phyloP scores from a whole-genome alignment of 2,888 invertebrate species.

The Lissocephala sabroskyi region DNA sequence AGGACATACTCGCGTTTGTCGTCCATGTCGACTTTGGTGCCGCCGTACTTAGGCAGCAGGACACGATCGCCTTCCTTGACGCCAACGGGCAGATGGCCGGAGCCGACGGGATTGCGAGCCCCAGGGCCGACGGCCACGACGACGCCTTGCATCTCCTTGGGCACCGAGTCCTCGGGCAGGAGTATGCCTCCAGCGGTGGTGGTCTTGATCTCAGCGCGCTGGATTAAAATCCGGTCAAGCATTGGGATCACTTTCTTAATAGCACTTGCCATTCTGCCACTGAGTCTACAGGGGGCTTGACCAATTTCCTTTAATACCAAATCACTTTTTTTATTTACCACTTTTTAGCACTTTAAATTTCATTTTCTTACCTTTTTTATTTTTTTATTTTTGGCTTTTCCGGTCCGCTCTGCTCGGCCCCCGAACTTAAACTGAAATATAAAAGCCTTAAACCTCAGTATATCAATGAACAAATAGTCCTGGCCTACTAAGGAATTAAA shows the following conservation, averaged over 20 bases:
- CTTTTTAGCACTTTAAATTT: too few species aligned
- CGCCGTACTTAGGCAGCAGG: constrained; percentile 97
- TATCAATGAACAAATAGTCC: too few species aligned
- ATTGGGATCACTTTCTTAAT: constrained; percentile 85
- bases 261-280: constrained; percentile 29
- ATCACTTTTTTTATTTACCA: background rate
- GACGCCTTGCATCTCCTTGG: constrained; percentile 91
- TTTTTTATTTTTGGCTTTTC: constrained; percentile 5
- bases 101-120: constrained; percentile 85
- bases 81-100: constrained; percentile 85
- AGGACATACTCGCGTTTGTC: constrained; percentile 94
- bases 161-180: constrained; percentile 95
- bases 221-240: constrained; percentile 93
- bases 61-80: constrained; percentile 95
- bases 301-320: background rate
- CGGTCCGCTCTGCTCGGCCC: constrained; percentile 7
- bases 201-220: constrained; percentile 90
- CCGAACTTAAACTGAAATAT: constrained; percentile 20
- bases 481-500: too few species aligned
- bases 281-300: background rate
- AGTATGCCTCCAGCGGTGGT: constrained; percentile 96
- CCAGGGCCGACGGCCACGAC: constrained; percentile 96
- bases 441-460: accelerated
- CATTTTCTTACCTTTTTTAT: constrained; percentile 4
- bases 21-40: constrained; percentile 92